Evolutionary conservation across 2,113 vertebrate genomes (phyloP).

Genomic region (Triplophysa tibetana): DNA sequence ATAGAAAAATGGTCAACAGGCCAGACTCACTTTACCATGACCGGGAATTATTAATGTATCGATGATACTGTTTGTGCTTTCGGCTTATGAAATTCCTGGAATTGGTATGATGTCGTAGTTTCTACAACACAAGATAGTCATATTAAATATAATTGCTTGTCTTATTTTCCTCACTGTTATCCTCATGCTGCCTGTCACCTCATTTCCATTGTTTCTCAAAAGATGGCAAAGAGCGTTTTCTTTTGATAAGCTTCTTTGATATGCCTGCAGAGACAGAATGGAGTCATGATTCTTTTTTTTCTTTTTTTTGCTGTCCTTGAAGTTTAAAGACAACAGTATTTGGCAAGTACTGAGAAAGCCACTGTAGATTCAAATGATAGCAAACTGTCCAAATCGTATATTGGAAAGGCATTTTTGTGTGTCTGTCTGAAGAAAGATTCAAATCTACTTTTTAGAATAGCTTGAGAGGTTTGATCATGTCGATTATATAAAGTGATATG

Average conservation of each 20-base stretch:
- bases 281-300: conserved; percentile 46
- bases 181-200: conserved; percentile 26
- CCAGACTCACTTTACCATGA: background rate
- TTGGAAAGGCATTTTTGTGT: conserved; percentile 1
- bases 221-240: background rate
- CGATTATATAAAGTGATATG: too few species aligned
- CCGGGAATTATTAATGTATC: conserved; percentile 20
- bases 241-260: conserved; percentile 53
- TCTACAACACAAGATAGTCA: conserved; percentile 9
- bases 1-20: conserved; percentile 20
- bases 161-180: conserved; percentile 23
- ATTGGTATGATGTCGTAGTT: conserved; percentile 1
- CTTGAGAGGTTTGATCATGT: too few species aligned
- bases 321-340: conserved; percentile 39
- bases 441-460: too few species aligned
- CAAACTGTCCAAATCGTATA: conserved; percentile 24
- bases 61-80: background rate
- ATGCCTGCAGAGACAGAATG: conserved; percentile 35
- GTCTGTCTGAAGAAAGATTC: conserved; percentile 29
- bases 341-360: conserved; percentile 22
- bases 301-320: conserved; percentile 32
- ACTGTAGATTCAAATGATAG: conserved; percentile 32
- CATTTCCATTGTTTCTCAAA: conserved; percentile 41
- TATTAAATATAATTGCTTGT: conserved; percentile 36
- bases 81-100: background rate